Evolutionary conservation across 1,140 invertebrate species (phyloP).

Genomic region (Dendrolimus punctatus): DNA sequence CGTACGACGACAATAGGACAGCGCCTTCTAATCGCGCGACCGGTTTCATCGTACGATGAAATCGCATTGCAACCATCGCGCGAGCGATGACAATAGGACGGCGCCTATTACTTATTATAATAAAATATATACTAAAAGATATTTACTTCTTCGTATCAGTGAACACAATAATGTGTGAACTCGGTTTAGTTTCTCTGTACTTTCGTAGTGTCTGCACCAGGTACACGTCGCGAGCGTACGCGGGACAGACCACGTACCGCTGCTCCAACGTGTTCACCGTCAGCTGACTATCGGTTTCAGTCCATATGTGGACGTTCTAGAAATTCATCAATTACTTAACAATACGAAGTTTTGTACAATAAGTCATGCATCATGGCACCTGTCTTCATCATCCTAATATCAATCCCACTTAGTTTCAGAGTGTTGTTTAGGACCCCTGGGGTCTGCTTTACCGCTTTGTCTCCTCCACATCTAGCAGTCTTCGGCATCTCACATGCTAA

Average conservation of each 20-base stretch:
- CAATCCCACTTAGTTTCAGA: too few species aligned
- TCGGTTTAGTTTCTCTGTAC: constrained; percentile 80
- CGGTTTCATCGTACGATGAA: too few species aligned
- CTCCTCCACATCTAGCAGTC: too few species aligned
- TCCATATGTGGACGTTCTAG: constrained; percentile 73
- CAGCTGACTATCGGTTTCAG: constrained; percentile 76
- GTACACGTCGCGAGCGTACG: constrained; percentile 94
- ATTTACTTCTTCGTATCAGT: constrained; percentile 94
- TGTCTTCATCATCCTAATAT: too few species aligned
- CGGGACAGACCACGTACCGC: constrained; percentile 90
- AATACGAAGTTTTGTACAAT: not conserved
- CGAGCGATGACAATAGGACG: too few species aligned
- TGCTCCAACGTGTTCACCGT: constrained; percentile 93
- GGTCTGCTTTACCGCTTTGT: too few species aligned
- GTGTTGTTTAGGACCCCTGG: too few species aligned
- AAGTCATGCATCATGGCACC: constrained; percentile 5
- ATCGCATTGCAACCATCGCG: too few species aligned
- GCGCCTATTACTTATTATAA: not conserved
- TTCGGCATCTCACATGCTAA: too few species aligned
- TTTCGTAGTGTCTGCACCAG: constrained; percentile 90
- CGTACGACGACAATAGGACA: too few species aligned
- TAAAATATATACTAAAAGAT: not conserved
- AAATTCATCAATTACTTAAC: not conserved
- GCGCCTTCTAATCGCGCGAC: too few species aligned
- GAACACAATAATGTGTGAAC: constrained; percentile 92